phyloP scores from a whole-genome alignment of 1,140 invertebrate species.

The Drosophila kikkawai region DNA sequence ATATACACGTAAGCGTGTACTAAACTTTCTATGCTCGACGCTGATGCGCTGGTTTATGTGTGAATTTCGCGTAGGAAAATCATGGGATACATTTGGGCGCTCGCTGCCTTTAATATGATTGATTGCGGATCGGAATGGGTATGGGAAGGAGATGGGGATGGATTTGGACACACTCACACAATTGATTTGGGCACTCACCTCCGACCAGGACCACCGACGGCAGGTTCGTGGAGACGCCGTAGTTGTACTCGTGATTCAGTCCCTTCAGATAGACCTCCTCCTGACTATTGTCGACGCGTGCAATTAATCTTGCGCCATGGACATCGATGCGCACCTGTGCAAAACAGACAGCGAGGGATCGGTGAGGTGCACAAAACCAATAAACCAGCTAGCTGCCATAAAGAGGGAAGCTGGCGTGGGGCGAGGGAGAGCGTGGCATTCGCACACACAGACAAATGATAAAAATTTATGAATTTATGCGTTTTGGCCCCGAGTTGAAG shows the following conservation, averaged over 20 bases:
- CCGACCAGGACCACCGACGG: slow-evolving; percentile 95
- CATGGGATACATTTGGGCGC: slow-evolving; percentile 50
- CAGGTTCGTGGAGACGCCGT: slow-evolving; percentile 92
- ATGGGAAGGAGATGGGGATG: slow-evolving; percentile 1
- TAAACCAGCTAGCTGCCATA: slow-evolving; percentile 67
- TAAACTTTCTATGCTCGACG: slow-evolving; percentile 35
- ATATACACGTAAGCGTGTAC: not conserved
- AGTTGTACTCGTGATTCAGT: slow-evolving; percentile 92
- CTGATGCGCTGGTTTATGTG: slow-evolving; percentile 37
- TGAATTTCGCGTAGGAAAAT: slow-evolving; percentile 48
- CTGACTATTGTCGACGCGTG: slow-evolving; percentile 92
- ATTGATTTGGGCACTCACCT: slow-evolving; percentile 87
- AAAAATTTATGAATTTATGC: slow-evolving; percentile 84
- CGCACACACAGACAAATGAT: slow-evolving; percentile 72
- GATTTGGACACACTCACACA: slow-evolving; percentile 35
- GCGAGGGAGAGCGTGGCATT: slow-evolving; percentile 35
- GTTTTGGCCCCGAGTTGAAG: slow-evolving; percentile 75
- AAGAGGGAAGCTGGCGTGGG: slow-evolving; percentile 8
- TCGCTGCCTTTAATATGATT: slow-evolving; percentile 64
- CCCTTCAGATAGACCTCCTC: slow-evolving; percentile 92
- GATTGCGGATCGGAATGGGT: slow-evolving; percentile 10
- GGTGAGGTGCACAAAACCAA: slow-evolving; percentile 76
- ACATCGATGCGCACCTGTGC: slow-evolving; percentile 92
- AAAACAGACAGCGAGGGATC: slow-evolving; percentile 34
- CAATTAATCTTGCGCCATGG: slow-evolving; percentile 91